phyloP scores from a whole-genome alignment of 2,113 vertebrate genomes.

The Nothocercus nigrocapillus region DNA sequence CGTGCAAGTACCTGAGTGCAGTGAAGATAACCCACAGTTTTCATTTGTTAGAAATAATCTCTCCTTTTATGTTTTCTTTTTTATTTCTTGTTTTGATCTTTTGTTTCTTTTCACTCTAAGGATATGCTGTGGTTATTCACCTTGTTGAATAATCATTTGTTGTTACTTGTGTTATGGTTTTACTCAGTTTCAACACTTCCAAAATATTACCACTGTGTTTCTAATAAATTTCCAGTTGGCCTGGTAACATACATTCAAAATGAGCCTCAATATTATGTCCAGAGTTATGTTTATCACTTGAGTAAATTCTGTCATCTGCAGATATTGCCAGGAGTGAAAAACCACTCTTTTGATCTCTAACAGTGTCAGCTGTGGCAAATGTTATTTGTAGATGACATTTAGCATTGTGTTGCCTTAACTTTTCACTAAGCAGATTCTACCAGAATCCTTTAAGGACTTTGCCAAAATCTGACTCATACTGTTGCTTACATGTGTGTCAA shows the following conservation, averaged over 20 bases:
- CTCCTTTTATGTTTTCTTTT: background rate
- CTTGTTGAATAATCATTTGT: background rate
- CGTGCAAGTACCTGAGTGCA: background rate
- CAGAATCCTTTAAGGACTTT: background rate
- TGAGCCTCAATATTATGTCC: background rate
- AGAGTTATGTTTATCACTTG: background rate
- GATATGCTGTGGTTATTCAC: accelerated
- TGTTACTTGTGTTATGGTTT: background rate
- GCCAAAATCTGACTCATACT: background rate
- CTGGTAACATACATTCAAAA: background rate
- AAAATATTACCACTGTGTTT: background rate
- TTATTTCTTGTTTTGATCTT: background rate
- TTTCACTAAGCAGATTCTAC: background rate
- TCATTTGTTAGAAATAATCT: background rate
- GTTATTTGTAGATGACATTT: background rate
- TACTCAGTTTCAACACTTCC: background rate
- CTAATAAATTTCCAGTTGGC: background rate
- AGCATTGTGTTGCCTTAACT: background rate
- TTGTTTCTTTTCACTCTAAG: background rate
- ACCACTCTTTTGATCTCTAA: background rate
- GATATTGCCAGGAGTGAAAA: background rate
- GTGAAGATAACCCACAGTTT: background rate
- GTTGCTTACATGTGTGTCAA: background rate
- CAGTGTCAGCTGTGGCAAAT: background rate
- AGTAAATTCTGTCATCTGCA: accelerated